A percentile compares a stretch with the other conserved stretches of the same genome.
phyloP scores from a whole-genome alignment of 2,888 invertebrate genomes.

The Timema cristinae region DNA sequence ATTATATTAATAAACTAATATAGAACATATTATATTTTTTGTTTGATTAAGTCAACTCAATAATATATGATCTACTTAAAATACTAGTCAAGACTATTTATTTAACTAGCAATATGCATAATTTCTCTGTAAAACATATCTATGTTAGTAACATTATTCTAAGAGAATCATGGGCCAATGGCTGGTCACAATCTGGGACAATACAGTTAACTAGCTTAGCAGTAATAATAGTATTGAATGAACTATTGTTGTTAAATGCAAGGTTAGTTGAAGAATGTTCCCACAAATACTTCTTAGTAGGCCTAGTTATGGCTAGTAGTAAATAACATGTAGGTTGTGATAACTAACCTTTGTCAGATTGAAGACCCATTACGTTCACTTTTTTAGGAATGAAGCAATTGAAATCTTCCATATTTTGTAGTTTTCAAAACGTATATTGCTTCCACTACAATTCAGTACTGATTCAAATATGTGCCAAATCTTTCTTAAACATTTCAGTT shows the following conservation, averaged over 20 bases:
- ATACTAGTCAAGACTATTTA: no score
- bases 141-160: conserved; percentile 16
- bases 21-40: no score
- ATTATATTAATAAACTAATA: no score
- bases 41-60: no score
- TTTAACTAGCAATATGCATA: no score
- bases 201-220: conserved; percentile 19
- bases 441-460: conserved; percentile 15
- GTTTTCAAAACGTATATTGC: conserved; percentile 16
- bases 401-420: conserved; percentile 26
- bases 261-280: conserved; percentile 13
- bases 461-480: conserved; percentile 29
- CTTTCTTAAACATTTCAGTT: conserved; percentile 21
- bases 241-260: conserved; percentile 8
- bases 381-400: neutral
- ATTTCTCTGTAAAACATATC: neutral
- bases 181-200: conserved; percentile 20
- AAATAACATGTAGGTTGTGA: no score
- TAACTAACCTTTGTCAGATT: no score
- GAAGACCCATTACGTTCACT: neutral
- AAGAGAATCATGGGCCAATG: conserved; percentile 16
- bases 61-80: no score
- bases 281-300: conserved; percentile 3
- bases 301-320: no score
- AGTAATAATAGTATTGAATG: neutral